Evolutionary conservation across 2,113 vertebrate genomes (phyloP).

Genomic region (Osmerus mordax): DNA sequence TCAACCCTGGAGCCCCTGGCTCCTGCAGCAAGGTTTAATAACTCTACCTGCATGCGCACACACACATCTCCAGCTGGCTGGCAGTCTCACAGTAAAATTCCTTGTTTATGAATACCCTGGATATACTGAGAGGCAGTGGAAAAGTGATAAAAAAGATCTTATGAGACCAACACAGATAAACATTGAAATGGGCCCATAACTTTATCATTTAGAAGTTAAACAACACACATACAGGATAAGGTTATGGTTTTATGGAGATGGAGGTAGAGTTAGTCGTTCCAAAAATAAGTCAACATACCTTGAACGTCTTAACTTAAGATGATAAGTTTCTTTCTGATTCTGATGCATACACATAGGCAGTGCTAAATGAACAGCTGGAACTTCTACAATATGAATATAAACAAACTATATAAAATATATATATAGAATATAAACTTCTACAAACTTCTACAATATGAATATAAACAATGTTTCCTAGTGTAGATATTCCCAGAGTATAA

Average conservation of each 20-base stretch:
- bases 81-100: conserved; percentile 26
- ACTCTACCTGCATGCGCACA: conserved; percentile 9
- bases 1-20: conserved; percentile 32
- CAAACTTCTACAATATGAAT: too few relatives aligned
- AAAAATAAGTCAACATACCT: background rate
- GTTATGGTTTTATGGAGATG: background rate
- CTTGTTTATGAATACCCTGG: conserved; percentile 29
- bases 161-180: conserved; percentile 22
- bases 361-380: too few relatives aligned
- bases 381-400: too few relatives aligned
- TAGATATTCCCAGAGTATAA: too few relatives aligned
- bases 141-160: conserved; percentile 32
- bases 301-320: background rate
- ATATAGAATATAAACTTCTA: too few relatives aligned
- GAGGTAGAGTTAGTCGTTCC: background rate
- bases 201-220: background rate
- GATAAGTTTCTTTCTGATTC: too few relatives aligned
- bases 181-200: background rate
- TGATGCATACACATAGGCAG: too few relatives aligned
- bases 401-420: too few relatives aligned
- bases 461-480: too few relatives aligned
- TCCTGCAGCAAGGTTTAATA: conserved; percentile 35
- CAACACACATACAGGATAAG: background rate
- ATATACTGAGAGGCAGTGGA: conserved; percentile 43
- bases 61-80: conserved; percentile 4